These are phyloP conservation scores for Corythornis vintsioides DNA, from an alignment of 2,113 vertebrate species.

Conservation along the genomic window DNA sequence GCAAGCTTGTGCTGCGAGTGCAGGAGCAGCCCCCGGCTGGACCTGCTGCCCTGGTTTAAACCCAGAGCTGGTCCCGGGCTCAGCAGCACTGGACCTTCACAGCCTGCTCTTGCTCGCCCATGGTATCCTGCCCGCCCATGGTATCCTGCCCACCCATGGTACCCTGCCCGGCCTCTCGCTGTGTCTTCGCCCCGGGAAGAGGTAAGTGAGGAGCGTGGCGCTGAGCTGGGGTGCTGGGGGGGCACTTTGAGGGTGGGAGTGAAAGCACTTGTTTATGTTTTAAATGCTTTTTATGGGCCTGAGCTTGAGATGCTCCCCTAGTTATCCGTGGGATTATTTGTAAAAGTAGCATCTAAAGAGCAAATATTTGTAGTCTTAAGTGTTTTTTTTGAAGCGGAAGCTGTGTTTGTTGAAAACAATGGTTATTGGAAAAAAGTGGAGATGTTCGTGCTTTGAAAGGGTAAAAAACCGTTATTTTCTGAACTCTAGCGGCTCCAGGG, in stretches of 20 bases:
- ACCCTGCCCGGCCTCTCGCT: background rate
- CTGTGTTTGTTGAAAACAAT: too few species aligned
- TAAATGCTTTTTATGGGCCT: rapidly evolving
- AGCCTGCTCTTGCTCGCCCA: too few species aligned
- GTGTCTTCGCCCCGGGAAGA: rapidly evolving
- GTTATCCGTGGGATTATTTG: rapidly evolving
- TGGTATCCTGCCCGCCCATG: rapidly evolving
- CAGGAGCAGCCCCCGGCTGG: rapidly evolving
- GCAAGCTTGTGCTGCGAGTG: rapidly evolving
- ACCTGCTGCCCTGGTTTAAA: background rate
- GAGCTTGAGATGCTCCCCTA: background rate
- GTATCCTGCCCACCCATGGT: rapidly evolving
- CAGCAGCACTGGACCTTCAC: background rate
- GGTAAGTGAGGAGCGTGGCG: rapidly evolving
- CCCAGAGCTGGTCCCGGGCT: background rate
- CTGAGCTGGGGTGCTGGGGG: rapidly evolving
- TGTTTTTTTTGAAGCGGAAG: too few species aligned
- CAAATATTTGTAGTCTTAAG: rapidly evolving
- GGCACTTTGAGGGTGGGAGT: rapidly evolving
- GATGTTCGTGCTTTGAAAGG: background rate
- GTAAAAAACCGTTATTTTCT: background rate
- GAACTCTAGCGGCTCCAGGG: rapidly evolving
- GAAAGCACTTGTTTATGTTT: rapidly evolving
- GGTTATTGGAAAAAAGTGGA: too few species aligned
- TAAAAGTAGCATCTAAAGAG: background rate